Evolutionary conservation across 2,888 invertebrate species (phyloP).

Genomic region (Agrochola lota): DNA sequence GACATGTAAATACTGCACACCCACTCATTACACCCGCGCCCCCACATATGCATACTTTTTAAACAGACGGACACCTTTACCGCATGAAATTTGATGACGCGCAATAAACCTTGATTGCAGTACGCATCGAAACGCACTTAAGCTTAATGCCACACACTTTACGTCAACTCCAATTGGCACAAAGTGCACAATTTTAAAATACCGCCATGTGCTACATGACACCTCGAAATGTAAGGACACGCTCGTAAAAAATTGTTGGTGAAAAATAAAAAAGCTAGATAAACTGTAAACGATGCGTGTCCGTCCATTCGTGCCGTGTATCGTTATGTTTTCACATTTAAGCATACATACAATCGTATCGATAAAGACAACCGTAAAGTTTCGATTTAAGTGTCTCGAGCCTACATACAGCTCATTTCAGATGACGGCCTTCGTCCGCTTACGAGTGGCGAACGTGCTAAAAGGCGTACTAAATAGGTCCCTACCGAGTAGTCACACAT

Average conservation of each 20-base stretch:
- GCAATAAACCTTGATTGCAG: conserved; percentile 42
- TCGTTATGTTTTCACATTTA: conserved; percentile 79
- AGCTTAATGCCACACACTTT: conserved; percentile 38
- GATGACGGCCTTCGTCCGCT: conserved; percentile 69
- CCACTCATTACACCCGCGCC: conserved; percentile 59
- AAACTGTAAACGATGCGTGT: conserved; percentile 71
- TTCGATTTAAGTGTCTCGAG: conserved; percentile 81
- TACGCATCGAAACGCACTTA: conserved; percentile 39
- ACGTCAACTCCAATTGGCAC: conserved; percentile 23
- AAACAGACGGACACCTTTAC: conserved; percentile 44
- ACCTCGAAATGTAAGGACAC: conserved; percentile 51
- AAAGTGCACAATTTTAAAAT: conserved; percentile 42
- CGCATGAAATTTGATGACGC: conserved; percentile 52
- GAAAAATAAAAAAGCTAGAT: conserved; percentile 79
- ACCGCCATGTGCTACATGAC: conserved; percentile 35
- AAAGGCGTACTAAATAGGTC: conserved; percentile 72
- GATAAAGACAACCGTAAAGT: conserved; percentile 85
- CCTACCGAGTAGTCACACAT: conserved; percentile 69
- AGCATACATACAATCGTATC: conserved; percentile 76
- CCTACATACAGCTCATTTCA: conserved; percentile 76
- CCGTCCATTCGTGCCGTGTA: conserved; percentile 73
- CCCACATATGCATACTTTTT: conserved; percentile 47
- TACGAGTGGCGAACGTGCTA: conserved; percentile 70
- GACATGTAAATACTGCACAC: conserved; percentile 73
- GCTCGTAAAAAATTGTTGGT: conserved; percentile 66